Conservation (phyloP, 2,797 vertebrate genomes). For the Leptatherina wallacei region DNA sequence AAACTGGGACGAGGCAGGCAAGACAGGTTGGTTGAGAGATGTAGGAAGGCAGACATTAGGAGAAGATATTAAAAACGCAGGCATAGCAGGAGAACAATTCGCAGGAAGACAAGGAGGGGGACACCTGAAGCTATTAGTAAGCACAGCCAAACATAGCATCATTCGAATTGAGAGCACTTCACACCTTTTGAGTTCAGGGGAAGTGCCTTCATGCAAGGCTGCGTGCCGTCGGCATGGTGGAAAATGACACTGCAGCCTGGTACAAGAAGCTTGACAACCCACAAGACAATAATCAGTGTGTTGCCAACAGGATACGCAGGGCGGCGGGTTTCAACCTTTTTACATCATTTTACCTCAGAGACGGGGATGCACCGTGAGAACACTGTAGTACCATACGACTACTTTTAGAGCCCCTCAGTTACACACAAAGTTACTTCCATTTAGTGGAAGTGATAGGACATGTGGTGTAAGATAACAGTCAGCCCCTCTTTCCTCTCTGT, state of each 20-base stretch:
- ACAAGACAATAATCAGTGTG: constrained; percentile 24
- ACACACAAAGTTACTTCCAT: constrained; percentile 23
- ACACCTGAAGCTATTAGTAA: constrained; percentile 38
- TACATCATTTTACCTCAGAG: constrained; percentile 57
- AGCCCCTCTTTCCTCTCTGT: constrained; percentile 20
- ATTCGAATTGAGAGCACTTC: constrained; percentile 38
- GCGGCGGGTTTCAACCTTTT: constrained; percentile 57
- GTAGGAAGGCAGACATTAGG: constrained; percentile 5
- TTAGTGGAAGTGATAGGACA: constrained; percentile 17
- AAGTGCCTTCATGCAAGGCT: constrained; percentile 7
- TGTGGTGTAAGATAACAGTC: constrained; percentile 30
- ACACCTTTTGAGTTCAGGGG: constrained; percentile 26
- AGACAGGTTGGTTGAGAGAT: constrained; percentile 7
- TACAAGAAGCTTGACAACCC: constrained; percentile 24
- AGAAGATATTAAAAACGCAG: constrained; percentile 4
- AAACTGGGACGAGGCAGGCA: background rate
- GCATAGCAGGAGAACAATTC: constrained; percentile 12
- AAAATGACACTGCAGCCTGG: constrained; percentile 36
- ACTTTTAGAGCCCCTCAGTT: constrained; percentile 21
- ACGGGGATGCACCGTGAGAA: constrained; percentile 16
- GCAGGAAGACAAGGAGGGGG: constrained; percentile 4
- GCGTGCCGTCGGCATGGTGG: background rate
- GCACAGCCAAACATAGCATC: constrained; percentile 16
- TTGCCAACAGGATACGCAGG: background rate
- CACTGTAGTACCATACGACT: constrained; percentile 13